phyloP scores from a whole-genome alignment of 2,113 vertebrate species.

The Felis chaus region DNA sequence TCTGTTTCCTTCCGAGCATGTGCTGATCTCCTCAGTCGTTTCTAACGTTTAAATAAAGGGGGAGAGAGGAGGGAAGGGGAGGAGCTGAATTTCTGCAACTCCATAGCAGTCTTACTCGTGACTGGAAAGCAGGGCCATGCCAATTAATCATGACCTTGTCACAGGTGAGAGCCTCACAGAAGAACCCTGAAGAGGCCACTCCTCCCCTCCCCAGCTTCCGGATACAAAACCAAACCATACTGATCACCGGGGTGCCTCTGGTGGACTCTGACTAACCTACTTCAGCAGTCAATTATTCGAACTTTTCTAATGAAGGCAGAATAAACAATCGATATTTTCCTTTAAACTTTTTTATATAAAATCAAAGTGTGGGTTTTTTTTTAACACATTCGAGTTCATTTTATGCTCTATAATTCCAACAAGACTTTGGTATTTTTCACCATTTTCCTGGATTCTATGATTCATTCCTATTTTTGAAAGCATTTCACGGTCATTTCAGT shows the following conservation, averaged over 20 bases:
- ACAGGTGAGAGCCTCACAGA: neutral
- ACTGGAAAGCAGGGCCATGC: neutral
- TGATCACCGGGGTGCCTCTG: neutral
- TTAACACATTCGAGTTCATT: neutral
- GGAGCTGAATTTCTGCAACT: constrained; percentile 2
- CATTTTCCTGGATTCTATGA: neutral
- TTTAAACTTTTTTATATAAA: neutral
- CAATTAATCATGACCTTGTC: neutral
- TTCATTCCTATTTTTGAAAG: neutral
- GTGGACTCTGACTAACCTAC: neutral
- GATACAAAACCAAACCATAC: neutral
- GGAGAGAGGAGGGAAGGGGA: neutral
- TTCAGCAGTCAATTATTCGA: neutral
- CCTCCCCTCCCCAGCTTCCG: neutral
- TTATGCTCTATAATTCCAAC: neutral
- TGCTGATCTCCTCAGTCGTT: constrained; percentile 87
- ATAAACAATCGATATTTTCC: neutral
- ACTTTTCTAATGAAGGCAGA: neutral
- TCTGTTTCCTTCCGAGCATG: constrained; percentile 91
- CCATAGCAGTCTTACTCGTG: neutral
- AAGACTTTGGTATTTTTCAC: neutral
- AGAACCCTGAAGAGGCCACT: neutral
- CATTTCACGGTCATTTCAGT: neutral
- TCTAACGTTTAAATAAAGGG: constrained; percentile 78
- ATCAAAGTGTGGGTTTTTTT: neutral